Evolutionary conservation across 2,888 invertebrate species (phyloP).

Genomic region (Psylliodes chrysocephalus): DNA sequence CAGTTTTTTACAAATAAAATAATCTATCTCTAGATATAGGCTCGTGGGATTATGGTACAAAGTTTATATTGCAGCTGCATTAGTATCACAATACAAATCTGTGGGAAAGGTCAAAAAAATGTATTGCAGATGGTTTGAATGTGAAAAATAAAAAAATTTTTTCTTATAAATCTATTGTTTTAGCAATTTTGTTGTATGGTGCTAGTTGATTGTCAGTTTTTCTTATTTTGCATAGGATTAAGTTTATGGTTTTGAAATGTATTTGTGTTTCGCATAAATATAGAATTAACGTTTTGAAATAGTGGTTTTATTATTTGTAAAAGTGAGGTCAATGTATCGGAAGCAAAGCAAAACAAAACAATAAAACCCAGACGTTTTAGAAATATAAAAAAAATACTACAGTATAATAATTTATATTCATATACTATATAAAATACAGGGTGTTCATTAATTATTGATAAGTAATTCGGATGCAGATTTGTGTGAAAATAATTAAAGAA

Average conservation of each 20-base stretch:
- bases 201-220: neutral
- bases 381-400: too few species aligned
- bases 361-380: neutral
- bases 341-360: neutral
- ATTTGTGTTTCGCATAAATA: neutral
- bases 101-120: conserved; percentile 23
- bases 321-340: neutral
- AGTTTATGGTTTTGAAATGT: neutral
- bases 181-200: neutral
- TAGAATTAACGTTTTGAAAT: too few species aligned
- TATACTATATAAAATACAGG: too few species aligned
- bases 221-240: neutral
- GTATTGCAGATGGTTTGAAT: conserved; percentile 15
- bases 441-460: too few species aligned
- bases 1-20: neutral
- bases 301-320: neutral
- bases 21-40: neutral
- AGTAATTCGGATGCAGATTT: too few species aligned
- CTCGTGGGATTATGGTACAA: conserved; percentile 22
- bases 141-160: neutral
- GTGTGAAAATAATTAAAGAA: too few species aligned
- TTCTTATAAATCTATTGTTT: conserved; percentile 11
- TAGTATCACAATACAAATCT: conserved; percentile 17
- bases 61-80: conserved; percentile 21
- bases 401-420: too few species aligned